Percentiles rank a stretch among this genome's conserved stretches.
Evolutionary conservation across 2,797 vertebrate species (phyloP).

Genomic region (Manis crassicaudata): DNA sequence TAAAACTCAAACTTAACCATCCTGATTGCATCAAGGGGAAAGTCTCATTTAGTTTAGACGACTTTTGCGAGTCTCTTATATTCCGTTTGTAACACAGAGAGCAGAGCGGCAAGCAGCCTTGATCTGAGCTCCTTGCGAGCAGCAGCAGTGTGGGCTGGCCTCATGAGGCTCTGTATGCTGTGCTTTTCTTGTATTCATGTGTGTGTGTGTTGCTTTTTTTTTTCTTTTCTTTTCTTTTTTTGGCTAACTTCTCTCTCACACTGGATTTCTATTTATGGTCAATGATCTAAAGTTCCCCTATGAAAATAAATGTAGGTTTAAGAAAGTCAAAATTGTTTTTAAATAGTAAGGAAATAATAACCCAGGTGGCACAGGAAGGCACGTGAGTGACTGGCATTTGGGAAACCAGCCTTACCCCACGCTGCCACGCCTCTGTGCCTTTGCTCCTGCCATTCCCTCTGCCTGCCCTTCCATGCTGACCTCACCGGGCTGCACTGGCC

Average conservation of each 20-base stretch:
- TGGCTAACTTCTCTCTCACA: neutral
- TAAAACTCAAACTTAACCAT: neutral
- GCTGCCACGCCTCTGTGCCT: neutral
- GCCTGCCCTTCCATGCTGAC: neutral
- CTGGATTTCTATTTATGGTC: conserved; percentile 44
- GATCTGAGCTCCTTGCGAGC: neutral
- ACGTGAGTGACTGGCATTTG: neutral
- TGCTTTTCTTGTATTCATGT: neutral
- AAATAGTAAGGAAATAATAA: neutral
- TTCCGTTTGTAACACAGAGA: neutral
- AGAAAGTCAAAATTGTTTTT: neutral
- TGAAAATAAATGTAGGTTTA: conserved; percentile 48
- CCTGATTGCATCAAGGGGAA: neutral
- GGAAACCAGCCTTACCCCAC: neutral
- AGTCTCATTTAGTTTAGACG: neutral
- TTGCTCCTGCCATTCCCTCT: neutral
- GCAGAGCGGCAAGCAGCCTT: neutral
- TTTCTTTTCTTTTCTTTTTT: neutral
- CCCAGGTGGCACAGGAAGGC: neutral
- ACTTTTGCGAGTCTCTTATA: neutral
- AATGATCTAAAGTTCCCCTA: conserved; percentile 27
- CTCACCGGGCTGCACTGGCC: neutral
- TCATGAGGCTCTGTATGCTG: neutral
- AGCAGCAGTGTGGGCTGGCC: neutral
- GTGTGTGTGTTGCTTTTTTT: neutral